Evolutionary conservation across 2,797 vertebrate species (phyloP), one percentile per base, ranked within the genome.

Genomic region (Sebastes iracundus): DNA sequence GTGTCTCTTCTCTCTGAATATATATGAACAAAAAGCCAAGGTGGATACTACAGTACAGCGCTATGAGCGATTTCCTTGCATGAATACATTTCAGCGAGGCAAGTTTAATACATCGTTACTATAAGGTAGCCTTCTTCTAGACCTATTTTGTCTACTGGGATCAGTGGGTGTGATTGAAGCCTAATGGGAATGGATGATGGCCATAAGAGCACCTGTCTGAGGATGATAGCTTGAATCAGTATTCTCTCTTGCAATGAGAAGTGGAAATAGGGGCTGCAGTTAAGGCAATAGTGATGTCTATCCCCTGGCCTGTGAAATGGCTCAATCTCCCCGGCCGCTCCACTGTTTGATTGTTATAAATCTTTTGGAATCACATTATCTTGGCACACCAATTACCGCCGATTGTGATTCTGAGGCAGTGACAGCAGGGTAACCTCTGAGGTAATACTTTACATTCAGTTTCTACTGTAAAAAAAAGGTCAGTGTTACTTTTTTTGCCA

Each of bases 181-280:
- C 77, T 94, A 94, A 95, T 93, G 81, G 89, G 82, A 93, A 95
- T 90, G 65, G 93, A 95, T 94, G 93, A 92, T 78, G 77, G 88
- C 81, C 80, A 83, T 93, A 85, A 91, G 79, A 87, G 82, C 80
- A 90, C 90, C 90, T 93, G 91, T 94, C 91, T 90, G 84, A 92
- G 90, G 87, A 93, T 91, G 93, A 94, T 84, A 79, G 82, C 85
- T 93, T 85, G 87, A 91, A 92, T 93, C 90, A 88, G 86, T 92
- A 91, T 90, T 93, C 92, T 91, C 85, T 91, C 86, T 87, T 84
- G 81, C 93, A 88, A 92, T 90, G 89, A 91, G 87, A 91, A 82
- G 90, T 88, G 92, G 93, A 92, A 92, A 92, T 91, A 79, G 84
- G 62, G 80, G 80, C 86, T 86, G 85, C 87, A 87, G 90, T 92